Conservation (phyloP, 1,140 invertebrate genomes). For the Coelopa frigida region DNA sequence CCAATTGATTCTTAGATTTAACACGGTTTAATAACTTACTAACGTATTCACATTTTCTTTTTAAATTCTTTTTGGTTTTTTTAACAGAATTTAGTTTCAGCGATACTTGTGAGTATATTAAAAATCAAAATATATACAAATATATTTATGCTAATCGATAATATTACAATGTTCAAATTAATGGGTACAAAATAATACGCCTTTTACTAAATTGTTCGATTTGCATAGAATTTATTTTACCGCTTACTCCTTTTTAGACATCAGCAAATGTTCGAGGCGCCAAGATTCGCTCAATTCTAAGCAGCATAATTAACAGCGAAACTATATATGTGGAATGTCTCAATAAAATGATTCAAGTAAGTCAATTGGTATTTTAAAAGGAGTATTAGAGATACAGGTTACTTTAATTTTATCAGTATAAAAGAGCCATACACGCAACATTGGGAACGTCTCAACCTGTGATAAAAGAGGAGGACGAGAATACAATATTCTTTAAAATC, state of each 20-base stretch:
- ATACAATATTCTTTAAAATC: constrained; percentile 88
- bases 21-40: constrained; percentile 10
- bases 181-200: no score
- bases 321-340: constrained; percentile 82
- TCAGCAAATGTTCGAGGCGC: constrained; percentile 47
- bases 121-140: no score
- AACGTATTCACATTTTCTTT: constrained; percentile 11
- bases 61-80: constrained; percentile 17
- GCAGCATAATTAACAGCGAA: constrained; percentile 86
- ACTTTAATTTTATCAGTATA: constrained; percentile 59
- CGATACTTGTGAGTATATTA: constrained; percentile 41
- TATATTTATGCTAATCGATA: no score
- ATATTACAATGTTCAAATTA: no score
- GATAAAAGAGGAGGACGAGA: constrained; percentile 79
- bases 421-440: constrained; percentile 84
- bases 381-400: neutral
- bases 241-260: constrained; percentile 28
- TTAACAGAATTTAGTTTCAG: constrained; percentile 44
- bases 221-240: no score
- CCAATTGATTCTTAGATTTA: constrained; percentile 9
- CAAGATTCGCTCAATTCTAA: constrained; percentile 70
- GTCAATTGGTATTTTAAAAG: constrained; percentile 7
- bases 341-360: constrained; percentile 78
- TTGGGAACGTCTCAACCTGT: constrained; percentile 81
- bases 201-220: no score